Percentiles rank a stretch among this genome's conserved stretches.
Conservation (phyloP, 1,140 invertebrate genomes). For the Aleiodes sp. region DNA sequence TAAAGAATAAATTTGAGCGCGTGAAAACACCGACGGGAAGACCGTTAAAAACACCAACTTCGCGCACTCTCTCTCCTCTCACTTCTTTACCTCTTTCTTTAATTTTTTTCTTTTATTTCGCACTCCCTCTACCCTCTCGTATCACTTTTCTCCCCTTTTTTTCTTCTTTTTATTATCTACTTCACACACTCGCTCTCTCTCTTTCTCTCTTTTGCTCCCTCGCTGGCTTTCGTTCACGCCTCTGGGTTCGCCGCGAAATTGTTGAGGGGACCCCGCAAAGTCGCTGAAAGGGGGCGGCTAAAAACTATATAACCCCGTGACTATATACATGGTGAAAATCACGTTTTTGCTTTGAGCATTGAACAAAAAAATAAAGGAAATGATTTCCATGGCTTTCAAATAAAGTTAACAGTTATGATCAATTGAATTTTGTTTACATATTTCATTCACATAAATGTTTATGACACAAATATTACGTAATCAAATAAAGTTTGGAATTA, state of each 20-base stretch:
- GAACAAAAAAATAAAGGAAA: too few relatives aligned
- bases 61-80: slow-evolving; percentile 25
- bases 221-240: slow-evolving; percentile 25
- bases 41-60: slow-evolving; percentile 43
- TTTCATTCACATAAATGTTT: too few relatives aligned
- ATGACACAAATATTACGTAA: too few relatives aligned
- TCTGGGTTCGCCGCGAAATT: slow-evolving; percentile 29
- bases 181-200: not conserved
- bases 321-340: slow-evolving; percentile 19
- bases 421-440: too few relatives aligned
- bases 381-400: too few relatives aligned
- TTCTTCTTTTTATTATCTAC: slow-evolving; percentile 9
- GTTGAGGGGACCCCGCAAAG: slow-evolving; percentile 20
- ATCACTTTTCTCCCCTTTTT: not conserved
- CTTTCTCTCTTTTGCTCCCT: slow-evolving; percentile 16
- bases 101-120: slow-evolving; percentile 1
- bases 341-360: too few relatives aligned
- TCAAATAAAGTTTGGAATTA: too few relatives aligned
- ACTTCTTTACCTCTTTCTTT: slow-evolving; percentile 14
- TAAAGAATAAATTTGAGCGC: slow-evolving; percentile 38
- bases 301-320: not conserved
- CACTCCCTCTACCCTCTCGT: not conserved
- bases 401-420: too few relatives aligned
- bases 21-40: slow-evolving; percentile 37
- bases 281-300: slow-evolving; percentile 41